A percentile compares a stretch with the other conserved stretches of the same genome.
Conservation (phyloP, 2,888 invertebrate species). For the Apamea monoglypha region DNA sequence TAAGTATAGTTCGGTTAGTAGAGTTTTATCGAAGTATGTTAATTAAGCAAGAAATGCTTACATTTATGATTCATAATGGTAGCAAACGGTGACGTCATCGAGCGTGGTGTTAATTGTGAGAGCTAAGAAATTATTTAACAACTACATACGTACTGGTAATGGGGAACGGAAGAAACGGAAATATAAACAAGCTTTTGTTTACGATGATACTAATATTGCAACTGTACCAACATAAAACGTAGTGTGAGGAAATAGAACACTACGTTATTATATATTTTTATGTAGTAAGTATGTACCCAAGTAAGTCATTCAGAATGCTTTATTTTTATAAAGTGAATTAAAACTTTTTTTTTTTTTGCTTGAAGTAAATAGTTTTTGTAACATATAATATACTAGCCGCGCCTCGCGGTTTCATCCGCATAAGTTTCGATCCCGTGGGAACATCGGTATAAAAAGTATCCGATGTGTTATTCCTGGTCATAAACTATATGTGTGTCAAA, state of each 20-base stretch:
- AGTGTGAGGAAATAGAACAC: not conserved
- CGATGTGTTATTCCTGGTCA: too few species aligned
- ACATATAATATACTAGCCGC: not conserved
- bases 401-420: too few species aligned
- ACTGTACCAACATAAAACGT: slow-evolving; percentile 23
- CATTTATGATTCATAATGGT: slow-evolving; percentile 68
- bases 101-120: slow-evolving; percentile 61
- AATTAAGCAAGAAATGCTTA: slow-evolving; percentile 67
- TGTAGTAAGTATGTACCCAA: not conserved
- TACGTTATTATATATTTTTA: not conserved
- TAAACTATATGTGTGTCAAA: too few species aligned
- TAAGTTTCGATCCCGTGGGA: too few species aligned
- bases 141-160: slow-evolving; percentile 35
- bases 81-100: slow-evolving; percentile 66
- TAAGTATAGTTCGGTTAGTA: slow-evolving; percentile 21
- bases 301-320: not conserved
- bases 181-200: slow-evolving; percentile 52
- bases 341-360: not conserved
- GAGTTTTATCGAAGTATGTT: slow-evolving; percentile 68
- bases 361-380: not conserved
- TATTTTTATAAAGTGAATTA: not conserved
- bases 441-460: too few species aligned
- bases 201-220: slow-evolving; percentile 23
- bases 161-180: slow-evolving; percentile 38
- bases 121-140: slow-evolving; percentile 66